A percentile compares a stretch with the other conserved stretches of the same genome.
Evolutionary conservation across 2,888 invertebrate species (phyloP).

Genomic region (Timandra comae): DNA sequence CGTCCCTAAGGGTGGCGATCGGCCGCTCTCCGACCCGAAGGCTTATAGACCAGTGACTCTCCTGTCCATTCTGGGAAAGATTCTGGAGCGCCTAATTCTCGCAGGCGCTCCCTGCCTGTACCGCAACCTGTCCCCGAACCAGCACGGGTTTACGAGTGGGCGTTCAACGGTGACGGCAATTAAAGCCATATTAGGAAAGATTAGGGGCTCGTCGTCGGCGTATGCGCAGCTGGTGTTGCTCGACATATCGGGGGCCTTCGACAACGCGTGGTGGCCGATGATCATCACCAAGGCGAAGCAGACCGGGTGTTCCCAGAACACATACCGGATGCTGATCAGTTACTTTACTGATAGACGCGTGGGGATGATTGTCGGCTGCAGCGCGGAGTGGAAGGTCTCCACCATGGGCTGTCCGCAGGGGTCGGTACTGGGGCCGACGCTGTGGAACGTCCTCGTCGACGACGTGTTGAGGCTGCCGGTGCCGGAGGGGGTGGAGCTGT

Average conservation of each 20-base stretch:
- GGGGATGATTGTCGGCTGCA: not conserved
- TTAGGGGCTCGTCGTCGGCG: not conserved
- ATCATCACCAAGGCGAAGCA: slow-evolving; percentile 14
- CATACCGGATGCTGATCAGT: not conserved
- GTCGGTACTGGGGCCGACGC: too few relatives aligned
- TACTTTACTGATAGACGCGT: too few relatives aligned
- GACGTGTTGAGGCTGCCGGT: too few relatives aligned
- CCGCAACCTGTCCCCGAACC: not conserved
- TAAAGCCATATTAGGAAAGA: not conserved
- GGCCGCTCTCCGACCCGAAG: slow-evolving; percentile 18
- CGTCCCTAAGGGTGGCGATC: slow-evolving; percentile 25
- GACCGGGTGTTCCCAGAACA: not conserved
- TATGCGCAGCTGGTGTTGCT: slow-evolving; percentile 18
- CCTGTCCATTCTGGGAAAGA: not conserved
- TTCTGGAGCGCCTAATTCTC: slow-evolving; percentile 23
- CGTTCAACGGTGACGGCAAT: not conserved
- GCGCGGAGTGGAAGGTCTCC: not conserved
- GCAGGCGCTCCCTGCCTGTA: slow-evolving; percentile 19
- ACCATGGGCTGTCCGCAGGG: not conserved
- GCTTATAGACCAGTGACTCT: slow-evolving; percentile 5
- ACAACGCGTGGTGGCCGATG: slow-evolving; percentile 27
- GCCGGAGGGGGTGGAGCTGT: not conserved
- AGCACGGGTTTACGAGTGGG: not conserved
- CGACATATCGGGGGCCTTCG: slow-evolving; percentile 34
- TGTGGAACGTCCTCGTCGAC: too few relatives aligned